phyloP scores from a whole-genome alignment of 2,888 invertebrate genomes.

The Electrophaes corylata region DNA sequence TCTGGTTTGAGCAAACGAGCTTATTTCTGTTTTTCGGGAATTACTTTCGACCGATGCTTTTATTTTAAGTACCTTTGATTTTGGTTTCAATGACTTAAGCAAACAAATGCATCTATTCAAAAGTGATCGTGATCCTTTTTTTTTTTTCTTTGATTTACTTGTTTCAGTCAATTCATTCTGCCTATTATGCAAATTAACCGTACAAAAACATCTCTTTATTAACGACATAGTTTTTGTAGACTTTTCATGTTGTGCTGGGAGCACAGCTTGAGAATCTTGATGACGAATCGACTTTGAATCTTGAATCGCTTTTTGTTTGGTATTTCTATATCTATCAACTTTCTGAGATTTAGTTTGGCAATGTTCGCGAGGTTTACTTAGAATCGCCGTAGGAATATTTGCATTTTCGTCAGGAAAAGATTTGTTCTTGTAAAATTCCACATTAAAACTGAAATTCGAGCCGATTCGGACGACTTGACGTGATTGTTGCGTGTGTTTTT shows the following conservation, averaged over 20 bases:
- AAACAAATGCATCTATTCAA: slow-evolving; percentile 8
- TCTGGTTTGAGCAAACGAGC: slow-evolving; percentile 15
- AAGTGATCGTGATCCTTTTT: background rate
- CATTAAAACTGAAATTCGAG: slow-evolving; percentile 49
- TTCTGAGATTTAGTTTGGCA: slow-evolving; percentile 12
- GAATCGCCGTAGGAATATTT: background rate
- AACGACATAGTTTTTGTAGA: slow-evolving; percentile 20
- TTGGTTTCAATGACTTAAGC: slow-evolving; percentile 6
- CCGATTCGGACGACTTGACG: slow-evolving; percentile 45
- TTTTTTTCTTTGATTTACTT: background rate
- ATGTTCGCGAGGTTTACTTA: slow-evolving; percentile 1
- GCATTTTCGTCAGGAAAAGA: slow-evolving; percentile 7
- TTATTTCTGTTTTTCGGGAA: background rate
- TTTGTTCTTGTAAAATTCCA: slow-evolving; percentile 49
- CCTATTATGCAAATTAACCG: slow-evolving; percentile 43
- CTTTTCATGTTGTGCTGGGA: slow-evolving; percentile 26
- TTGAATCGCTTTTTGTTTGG: slow-evolving; percentile 12
- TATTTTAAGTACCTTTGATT: slow-evolving; percentile 1
- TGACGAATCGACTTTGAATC: slow-evolving; percentile 6
- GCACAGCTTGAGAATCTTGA: slow-evolving; percentile 23
- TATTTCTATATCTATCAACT: slow-evolving; percentile 32
- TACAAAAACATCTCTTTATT: slow-evolving; percentile 53
- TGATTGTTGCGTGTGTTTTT: slow-evolving; percentile 5
- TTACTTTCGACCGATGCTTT: background rate
- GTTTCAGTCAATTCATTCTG: background rate